phyloP scores from a whole-genome alignment of 2,888 invertebrate species.

The Megastigmus dorsalis region DNA sequence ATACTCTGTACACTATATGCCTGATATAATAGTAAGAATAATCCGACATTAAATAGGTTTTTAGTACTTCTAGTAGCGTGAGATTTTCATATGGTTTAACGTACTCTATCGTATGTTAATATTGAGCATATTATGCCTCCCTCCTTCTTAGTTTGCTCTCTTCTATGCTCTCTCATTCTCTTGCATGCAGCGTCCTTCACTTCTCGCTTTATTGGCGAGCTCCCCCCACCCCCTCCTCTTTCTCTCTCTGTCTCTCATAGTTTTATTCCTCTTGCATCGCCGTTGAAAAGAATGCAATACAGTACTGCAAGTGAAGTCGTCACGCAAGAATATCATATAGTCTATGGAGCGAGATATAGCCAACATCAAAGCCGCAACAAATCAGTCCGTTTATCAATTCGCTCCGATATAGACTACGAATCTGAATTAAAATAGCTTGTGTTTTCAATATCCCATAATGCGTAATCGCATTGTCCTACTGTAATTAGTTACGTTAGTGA shows the following conservation, averaged over 20 bases:
- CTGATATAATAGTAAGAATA: too few relatives aligned
- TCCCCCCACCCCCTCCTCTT: too few relatives aligned
- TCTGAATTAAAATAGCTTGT: not conserved
- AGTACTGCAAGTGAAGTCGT: slow-evolving; percentile 17
- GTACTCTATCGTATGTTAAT: too few relatives aligned
- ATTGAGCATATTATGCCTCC: too few relatives aligned
- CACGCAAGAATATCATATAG: slow-evolving; percentile 40
- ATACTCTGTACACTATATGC: too few relatives aligned
- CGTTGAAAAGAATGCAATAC: not conserved
- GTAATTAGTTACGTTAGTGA: too few relatives aligned
- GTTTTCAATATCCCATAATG: too few relatives aligned
- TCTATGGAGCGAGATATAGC: not conserved
- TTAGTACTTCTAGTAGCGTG: too few relatives aligned
- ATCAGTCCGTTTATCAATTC: slow-evolving; percentile 6
- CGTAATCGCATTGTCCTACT: too few relatives aligned
- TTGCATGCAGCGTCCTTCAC: slow-evolving; percentile 26
- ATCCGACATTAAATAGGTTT: too few relatives aligned
- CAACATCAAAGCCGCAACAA: not conserved
- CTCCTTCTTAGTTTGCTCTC: slow-evolving; percentile 14
- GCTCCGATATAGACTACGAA: not conserved
- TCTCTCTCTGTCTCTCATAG: slow-evolving; percentile 18
- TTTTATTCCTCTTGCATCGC: not conserved
- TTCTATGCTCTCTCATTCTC: not conserved
- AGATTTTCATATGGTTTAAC: too few relatives aligned
- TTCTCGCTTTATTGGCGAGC: slow-evolving; percentile 12